These are phyloP conservation scores for Tokudaia muenninki DNA, from an alignment of 2,797 vertebrate species.

Conservation along the genomic window DNA sequence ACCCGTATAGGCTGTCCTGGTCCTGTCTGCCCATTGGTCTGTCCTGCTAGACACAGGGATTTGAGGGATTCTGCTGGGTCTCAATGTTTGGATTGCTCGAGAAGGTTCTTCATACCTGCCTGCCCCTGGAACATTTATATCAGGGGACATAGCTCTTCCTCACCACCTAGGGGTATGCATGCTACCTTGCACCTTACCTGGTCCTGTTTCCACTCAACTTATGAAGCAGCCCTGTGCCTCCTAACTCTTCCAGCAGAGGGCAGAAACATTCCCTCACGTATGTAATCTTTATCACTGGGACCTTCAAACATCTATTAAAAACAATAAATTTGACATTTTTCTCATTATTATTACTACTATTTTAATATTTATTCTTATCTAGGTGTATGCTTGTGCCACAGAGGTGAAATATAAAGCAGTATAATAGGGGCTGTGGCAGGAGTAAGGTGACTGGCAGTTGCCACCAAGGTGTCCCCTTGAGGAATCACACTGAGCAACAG, in stretches of 20 bases:
- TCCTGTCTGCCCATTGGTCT: not conserved
- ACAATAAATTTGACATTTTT: constrained; percentile 12
- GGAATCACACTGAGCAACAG: not conserved
- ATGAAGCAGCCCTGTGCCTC: not conserved
- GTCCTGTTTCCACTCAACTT: not conserved
- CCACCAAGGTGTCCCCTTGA: not conserved
- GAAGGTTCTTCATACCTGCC: not conserved
- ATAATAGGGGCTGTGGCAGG: too few species aligned
- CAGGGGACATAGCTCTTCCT: not conserved
- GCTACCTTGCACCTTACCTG: not conserved
- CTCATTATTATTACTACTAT: not conserved
- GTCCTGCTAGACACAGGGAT: not conserved
- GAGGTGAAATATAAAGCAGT: too few species aligned
- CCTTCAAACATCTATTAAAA: not conserved
- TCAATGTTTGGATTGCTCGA: not conserved
- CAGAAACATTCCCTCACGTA: not conserved
- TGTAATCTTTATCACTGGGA: not conserved
- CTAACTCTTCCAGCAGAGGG: not conserved
- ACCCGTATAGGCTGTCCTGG: constrained; percentile 53
- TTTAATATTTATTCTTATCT: not conserved
- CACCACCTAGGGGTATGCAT: not conserved
- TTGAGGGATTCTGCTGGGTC: not conserved
- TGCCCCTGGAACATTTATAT: not conserved
- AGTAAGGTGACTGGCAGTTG: not conserved
- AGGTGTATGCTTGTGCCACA: not conserved